phyloP scores from a whole-genome alignment of 2,888 invertebrate species.

The Graphium colonna region DNA sequence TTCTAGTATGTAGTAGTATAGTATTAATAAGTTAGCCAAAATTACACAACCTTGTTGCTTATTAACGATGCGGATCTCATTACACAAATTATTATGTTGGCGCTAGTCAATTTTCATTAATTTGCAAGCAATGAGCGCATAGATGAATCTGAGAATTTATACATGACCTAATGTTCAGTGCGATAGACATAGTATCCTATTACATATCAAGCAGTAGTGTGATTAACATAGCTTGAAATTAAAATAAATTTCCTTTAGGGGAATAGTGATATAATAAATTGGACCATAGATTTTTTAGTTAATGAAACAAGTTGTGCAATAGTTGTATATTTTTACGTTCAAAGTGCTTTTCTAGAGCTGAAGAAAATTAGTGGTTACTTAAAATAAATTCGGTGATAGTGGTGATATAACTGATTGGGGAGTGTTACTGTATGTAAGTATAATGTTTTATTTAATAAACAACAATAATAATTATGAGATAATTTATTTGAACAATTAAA shows the following conservation, averaged over 20 bases:
- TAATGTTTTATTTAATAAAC: no score
- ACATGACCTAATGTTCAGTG: background rate
- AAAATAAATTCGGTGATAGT: no score
- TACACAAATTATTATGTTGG: background rate
- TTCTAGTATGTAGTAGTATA: no score
- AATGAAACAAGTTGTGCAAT: no score
- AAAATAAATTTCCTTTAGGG: constrained; percentile 13
- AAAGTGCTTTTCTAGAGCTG: no score
- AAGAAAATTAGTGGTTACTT: no score
- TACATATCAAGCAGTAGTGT: no score
- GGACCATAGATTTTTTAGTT: constrained; percentile 6
- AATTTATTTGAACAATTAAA: no score
- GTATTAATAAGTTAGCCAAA: background rate
- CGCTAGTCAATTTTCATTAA: background rate
- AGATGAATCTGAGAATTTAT: background rate
- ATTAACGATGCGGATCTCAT: background rate
- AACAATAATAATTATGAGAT: no score
- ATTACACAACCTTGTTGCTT: background rate
- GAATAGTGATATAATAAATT: constrained; percentile 16
- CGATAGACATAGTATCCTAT: background rate
- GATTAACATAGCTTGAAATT: no score
- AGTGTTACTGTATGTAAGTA: no score
- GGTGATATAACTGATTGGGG: background rate
- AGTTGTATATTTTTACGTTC: no score
- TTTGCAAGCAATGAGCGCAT: background rate